These are phyloP conservation scores for Chaunax sp. DNA, from an alignment of 2,797 vertebrate genomes.

Conservation along the genomic window DNA sequence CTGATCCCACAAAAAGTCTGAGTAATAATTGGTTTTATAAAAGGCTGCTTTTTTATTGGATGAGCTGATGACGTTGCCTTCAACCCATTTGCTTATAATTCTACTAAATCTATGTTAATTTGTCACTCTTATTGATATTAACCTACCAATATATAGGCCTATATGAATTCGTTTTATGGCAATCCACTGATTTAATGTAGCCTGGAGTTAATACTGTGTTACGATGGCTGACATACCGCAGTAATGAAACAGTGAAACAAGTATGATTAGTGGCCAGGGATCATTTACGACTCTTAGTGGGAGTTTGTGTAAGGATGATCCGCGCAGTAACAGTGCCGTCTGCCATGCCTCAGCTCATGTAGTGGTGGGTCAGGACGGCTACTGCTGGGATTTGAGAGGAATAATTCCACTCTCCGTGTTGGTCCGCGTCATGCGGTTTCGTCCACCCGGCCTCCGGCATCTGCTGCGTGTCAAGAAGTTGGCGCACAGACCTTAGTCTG, in stretches of 20 bases:
- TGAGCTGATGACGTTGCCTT: too few relatives aligned
- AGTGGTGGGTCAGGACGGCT: conserved; percentile 34
- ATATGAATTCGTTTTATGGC: not conserved
- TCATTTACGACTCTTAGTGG: not conserved
- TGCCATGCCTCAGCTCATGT: conserved; percentile 26
- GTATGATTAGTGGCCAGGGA: not conserved
- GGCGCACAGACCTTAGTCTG: conserved; percentile 32
- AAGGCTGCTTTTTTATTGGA: not conserved
- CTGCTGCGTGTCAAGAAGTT: conserved; percentile 56
- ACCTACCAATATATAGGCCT: too few relatives aligned
- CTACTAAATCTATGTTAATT: too few relatives aligned
- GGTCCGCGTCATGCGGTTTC: conserved; percentile 64
- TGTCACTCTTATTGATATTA: too few relatives aligned
- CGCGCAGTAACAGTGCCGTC: conserved; percentile 9
- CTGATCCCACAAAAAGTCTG: not conserved
- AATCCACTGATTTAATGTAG: too few relatives aligned
- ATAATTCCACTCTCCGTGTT: conserved; percentile 52
- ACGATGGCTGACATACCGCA: not conserved
- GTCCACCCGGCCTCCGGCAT: conserved; percentile 37
- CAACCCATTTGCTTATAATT: too few relatives aligned
- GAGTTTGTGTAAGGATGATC: not conserved
- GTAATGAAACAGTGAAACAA: not conserved
- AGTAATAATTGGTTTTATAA: not conserved
- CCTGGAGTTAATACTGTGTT: too few relatives aligned
- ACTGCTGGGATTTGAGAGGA: conserved; percentile 53